phyloP scores from a whole-genome alignment of 1,140 invertebrate genomes.

The Triops longicaudatus region DNA sequence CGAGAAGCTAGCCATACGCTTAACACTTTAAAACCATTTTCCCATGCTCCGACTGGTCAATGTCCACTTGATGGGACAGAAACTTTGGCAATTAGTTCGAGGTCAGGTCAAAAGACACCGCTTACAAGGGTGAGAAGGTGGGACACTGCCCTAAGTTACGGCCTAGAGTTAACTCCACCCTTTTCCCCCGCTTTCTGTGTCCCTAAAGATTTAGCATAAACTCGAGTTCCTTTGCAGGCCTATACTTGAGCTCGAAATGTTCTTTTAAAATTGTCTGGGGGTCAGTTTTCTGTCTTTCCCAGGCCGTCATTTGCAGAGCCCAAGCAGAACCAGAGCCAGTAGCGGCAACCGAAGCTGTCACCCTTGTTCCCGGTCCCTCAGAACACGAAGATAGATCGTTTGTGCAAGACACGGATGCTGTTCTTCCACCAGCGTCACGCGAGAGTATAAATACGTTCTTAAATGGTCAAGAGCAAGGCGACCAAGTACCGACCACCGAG shows the following conservation, averaged over 20 bases:
- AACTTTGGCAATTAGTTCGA: neutral
- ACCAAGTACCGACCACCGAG: neutral
- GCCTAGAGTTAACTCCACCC: no score
- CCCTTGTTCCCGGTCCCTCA: neutral
- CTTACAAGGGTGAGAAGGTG: no score
- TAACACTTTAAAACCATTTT: neutral
- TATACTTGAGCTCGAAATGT: neutral
- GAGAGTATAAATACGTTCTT: neutral
- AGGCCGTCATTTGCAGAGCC: neutral
- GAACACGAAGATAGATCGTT: neutral
- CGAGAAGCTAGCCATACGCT: neutral
- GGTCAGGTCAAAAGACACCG: no score
- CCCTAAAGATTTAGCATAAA: no score
- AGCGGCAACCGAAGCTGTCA: neutral
- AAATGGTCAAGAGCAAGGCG: neutral
- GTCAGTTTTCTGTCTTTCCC: constrained; percentile 7
- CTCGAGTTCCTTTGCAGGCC: neutral
- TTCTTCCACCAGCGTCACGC: neutral
- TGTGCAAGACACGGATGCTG: neutral
- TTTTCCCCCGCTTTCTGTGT: no score
- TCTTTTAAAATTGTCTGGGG: neutral
- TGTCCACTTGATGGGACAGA: neutral
- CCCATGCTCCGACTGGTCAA: neutral
- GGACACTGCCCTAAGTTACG: no score
- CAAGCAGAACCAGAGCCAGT: neutral